phyloP scores from a whole-genome alignment of 1,140 invertebrate species.

The Hypothenemus hampei region DNA sequence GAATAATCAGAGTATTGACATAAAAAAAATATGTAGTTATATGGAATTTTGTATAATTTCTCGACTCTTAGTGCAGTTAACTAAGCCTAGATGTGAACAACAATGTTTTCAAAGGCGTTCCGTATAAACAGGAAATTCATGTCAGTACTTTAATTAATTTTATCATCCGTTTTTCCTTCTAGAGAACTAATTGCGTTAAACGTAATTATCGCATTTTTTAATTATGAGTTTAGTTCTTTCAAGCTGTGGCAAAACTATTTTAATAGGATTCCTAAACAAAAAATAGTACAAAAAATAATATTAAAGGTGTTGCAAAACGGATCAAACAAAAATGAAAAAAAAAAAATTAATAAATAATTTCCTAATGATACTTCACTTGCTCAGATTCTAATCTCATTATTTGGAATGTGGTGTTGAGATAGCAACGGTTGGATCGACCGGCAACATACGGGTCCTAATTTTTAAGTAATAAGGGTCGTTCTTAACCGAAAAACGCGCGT shows the following conservation, averaged over 20 bases:
- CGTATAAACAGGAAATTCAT: no score
- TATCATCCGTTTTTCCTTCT: not conserved
- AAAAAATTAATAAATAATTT: not conserved
- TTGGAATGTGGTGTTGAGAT: not conserved
- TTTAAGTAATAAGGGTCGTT: constrained; percentile 8
- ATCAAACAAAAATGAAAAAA: not conserved
- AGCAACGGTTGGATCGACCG: not conserved
- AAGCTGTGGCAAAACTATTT: not conserved
- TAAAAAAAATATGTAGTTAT: no score
- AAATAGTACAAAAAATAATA: not conserved
- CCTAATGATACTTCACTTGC: not conserved
- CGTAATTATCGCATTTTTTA: no score
- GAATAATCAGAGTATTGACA: no score
- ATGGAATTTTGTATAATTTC: no score
- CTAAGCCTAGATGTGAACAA: no score
- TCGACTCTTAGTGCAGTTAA: no score
- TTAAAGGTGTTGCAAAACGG: not conserved
- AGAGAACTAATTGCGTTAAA: not conserved
- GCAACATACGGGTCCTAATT: not conserved
- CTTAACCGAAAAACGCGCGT: constrained; percentile 8
- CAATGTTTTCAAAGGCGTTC: no score
- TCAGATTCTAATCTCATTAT: not conserved
- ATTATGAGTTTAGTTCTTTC: no score
- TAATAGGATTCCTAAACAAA: not conserved
- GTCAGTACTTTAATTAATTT: not conserved